Evolutionary conservation across 2,113 vertebrate species (phyloP).

Genomic region (Corydoras sp.): DNA sequence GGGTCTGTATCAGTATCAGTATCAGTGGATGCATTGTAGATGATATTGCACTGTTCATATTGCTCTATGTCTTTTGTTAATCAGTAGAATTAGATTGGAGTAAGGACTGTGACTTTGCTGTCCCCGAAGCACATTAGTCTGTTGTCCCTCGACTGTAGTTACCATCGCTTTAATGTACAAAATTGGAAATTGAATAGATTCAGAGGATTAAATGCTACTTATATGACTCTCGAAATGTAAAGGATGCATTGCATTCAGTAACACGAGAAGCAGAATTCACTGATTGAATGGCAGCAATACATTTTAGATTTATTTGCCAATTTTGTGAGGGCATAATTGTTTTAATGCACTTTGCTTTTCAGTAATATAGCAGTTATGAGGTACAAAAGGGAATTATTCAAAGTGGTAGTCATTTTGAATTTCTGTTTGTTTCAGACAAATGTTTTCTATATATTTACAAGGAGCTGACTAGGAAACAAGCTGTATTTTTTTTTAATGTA

Average conservation of each 20-base stretch:
- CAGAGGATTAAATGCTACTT: slow-evolving; percentile 72
- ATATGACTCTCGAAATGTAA: slow-evolving; percentile 65
- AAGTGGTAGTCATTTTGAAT: too few relatives aligned
- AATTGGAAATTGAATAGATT: slow-evolving; percentile 73
- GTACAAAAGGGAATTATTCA: background rate
- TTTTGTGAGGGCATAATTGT: slow-evolving; percentile 59
- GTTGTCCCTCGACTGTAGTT: slow-evolving; percentile 61
- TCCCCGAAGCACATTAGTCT: slow-evolving; percentile 65
- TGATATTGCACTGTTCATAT: slow-evolving; percentile 48
- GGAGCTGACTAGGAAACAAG: too few relatives aligned
- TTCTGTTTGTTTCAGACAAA: too few relatives aligned
- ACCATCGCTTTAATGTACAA: slow-evolving; percentile 64
- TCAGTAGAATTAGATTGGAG: slow-evolving; percentile 57
- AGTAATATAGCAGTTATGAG: slow-evolving; percentile 1
- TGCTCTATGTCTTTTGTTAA: slow-evolving; percentile 51
- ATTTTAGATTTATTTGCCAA: slow-evolving; percentile 56
- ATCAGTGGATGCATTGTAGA: slow-evolving; percentile 11
- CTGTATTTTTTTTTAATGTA: too few relatives aligned
- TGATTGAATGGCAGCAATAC: slow-evolving; percentile 66
- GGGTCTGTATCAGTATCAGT: slow-evolving; percentile 10
- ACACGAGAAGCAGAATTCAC: slow-evolving; percentile 60
- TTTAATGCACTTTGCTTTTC: slow-evolving; percentile 54
- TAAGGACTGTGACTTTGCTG: slow-evolving; percentile 65
- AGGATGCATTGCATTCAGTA: slow-evolving; percentile 64
- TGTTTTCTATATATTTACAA: too few relatives aligned